A percentile compares a stretch with the other conserved stretches of the same genome.
Conservation (phyloP, 2,113 vertebrate species). For the Gasterosteus nipponicus region DNA sequence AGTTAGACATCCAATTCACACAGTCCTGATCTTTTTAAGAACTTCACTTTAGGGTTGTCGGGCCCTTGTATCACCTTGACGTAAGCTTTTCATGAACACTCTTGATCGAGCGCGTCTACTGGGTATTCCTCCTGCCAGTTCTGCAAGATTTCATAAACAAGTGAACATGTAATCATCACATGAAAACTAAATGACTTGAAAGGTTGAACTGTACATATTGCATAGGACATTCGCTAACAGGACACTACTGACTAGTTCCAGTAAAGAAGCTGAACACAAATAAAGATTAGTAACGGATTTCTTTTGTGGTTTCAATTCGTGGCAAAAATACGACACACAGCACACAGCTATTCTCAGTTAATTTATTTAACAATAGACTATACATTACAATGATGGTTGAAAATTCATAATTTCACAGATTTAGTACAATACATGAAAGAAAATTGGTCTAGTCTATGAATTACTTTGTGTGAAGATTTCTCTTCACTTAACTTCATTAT, state of each 20-base stretch:
- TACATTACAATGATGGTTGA: constrained; percentile 18
- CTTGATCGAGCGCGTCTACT: background rate
- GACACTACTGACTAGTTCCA: constrained; percentile 61
- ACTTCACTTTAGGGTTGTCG: constrained; percentile 11
- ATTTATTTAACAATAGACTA: constrained; percentile 65
- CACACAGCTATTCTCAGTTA: background rate
- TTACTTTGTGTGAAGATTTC: constrained; percentile 26
- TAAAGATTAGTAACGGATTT: constrained; percentile 26
- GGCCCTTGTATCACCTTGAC: background rate
- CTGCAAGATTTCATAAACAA: constrained; percentile 8
- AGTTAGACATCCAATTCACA: constrained; percentile 8
- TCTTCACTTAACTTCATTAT: constrained; percentile 12
- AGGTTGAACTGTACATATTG: constrained; percentile 60
- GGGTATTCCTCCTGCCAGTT: background rate
- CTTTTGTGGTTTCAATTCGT: background rate
- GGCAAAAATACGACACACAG: background rate
- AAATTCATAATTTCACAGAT: constrained; percentile 34
- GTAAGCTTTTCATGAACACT: constrained; percentile 16
- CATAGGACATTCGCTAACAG: constrained; percentile 18
- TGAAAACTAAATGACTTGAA: constrained; percentile 22
- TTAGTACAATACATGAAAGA: constrained; percentile 24
- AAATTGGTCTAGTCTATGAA: constrained; percentile 35
- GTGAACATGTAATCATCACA: constrained; percentile 9
- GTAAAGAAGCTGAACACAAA: constrained; percentile 42
- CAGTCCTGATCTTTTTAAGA: constrained; percentile 18